These are phyloP conservation scores for Leucozona laternaria DNA, from an alignment of 2,888 invertebrate species.

Conservation along the genomic window DNA sequence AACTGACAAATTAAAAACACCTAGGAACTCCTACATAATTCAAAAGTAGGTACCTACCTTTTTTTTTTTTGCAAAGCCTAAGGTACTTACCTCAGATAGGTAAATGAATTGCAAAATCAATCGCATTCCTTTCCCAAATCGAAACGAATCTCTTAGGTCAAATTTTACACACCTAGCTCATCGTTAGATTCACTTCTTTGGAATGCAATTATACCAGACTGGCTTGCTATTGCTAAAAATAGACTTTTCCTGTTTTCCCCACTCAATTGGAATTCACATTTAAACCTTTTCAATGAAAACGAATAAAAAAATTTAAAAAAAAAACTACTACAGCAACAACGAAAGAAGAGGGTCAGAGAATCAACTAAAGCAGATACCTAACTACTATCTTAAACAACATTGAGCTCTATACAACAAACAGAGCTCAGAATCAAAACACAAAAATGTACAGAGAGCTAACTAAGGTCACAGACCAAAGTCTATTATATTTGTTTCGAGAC, in stretches of 20 bases:
- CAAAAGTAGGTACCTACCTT: too few relatives aligned
- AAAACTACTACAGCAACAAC: background rate
- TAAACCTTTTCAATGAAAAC: conserved; percentile 60
- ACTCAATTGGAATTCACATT: conserved; percentile 56
- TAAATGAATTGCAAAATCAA: conserved; percentile 15
- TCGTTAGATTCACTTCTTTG: conserved; percentile 64
- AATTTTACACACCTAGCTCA: conserved; percentile 27
- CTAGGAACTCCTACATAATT: too few relatives aligned
- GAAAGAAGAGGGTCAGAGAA: conserved; percentile 68
- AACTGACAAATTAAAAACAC: too few relatives aligned
- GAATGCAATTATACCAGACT: conserved; percentile 64
- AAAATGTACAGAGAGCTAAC: conserved; percentile 44
- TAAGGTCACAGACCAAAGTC: conserved; percentile 76
- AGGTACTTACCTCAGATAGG: background rate
- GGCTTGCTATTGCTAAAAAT: conserved; percentile 63
- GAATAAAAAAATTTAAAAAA: conserved; percentile 36
- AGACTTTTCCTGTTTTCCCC: conserved; percentile 69
- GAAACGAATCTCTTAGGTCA: conserved; percentile 32
- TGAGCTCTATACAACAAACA: conserved; percentile 25
- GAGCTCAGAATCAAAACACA: conserved; percentile 63
- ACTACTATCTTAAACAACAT: conserved; percentile 3
- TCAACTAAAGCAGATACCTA: conserved; percentile 45
- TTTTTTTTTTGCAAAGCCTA: background rate
- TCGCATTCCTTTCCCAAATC: conserved; percentile 29
- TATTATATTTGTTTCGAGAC: conserved; percentile 68